phyloP scores from a whole-genome alignment of 2,113 vertebrate species.

The Melanerpes formicivorus region DNA sequence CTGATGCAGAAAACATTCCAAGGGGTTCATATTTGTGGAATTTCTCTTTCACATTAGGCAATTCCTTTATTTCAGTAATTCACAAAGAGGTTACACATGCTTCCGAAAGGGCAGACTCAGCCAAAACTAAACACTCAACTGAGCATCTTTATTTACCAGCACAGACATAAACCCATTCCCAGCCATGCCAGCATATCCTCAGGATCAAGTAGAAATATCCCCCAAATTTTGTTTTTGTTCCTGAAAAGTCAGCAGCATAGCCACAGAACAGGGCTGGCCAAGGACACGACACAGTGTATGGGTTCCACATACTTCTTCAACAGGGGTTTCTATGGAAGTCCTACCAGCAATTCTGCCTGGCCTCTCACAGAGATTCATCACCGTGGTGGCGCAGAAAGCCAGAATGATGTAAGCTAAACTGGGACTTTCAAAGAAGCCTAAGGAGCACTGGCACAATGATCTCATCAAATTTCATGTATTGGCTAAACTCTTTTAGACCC shows the following conservation, averaged over 20 bases:
- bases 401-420: slow-evolving; percentile 9
- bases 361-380: slow-evolving; percentile 14
- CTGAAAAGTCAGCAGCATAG: not conserved
- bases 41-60: slow-evolving; percentile 44
- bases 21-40: slow-evolving; percentile 46
- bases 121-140: slow-evolving; percentile 31
- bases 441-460: not conserved
- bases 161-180: slow-evolving; percentile 3
- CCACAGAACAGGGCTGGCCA: not conserved
- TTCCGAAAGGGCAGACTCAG: slow-evolving; percentile 48
- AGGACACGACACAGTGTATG: not conserved
- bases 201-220: not conserved
- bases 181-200: not conserved
- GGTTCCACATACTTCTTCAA: not conserved
- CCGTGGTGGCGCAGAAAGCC: not conserved
- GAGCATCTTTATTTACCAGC: slow-evolving; percentile 20
- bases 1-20: slow-evolving; percentile 58
- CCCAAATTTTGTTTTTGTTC: not conserved
- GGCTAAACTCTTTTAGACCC: not conserved
- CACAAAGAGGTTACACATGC: slow-evolving; percentile 27
- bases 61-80: slow-evolving; percentile 55
- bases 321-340: not conserved
- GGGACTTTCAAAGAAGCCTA: slow-evolving; percentile 1
- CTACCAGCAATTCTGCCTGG: not conserved
- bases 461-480: not conserved